Evolutionary conservation across 37 sponge, comb jelly and placozoan genomes (phyloP), one percentile per base, ranked within the genome.

Genomic region (Halisarca cf. caerulea): DNA sequence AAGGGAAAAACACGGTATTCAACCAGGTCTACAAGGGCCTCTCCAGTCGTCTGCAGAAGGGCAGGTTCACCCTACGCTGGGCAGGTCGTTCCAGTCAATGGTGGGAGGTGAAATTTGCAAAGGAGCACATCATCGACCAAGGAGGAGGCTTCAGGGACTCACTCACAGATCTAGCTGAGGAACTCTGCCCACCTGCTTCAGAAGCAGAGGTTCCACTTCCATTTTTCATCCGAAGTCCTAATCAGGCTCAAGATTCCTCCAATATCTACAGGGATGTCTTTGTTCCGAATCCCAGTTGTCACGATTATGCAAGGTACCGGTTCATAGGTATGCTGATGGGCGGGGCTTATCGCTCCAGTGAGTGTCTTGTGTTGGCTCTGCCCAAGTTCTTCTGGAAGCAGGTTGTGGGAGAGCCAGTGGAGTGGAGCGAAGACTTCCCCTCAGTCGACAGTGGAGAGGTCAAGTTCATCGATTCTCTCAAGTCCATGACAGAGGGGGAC

Each of bases 61-160:
- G 84, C 30, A 84, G 24, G 23, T 94, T 83, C 85, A 87, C 89
- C 80, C 89, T 85, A 84, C 78, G 93, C 33, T 92, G 93, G 91
- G 88, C 96, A 1, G 86, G 91, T 0, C 88, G 84, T 27, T 85
- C 78, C 84, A 69, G 42, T 7, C 97, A 97, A 70, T 97, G 97
- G 97, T 97, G 97, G 97, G 97, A 97, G 84, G 88, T 91, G 59
- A 94, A 94, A 83, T 94, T 97, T 60, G 71, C 60, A 23, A 83
- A 83, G 24, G 97, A 97, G 59, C 95, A 95, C 30, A 90, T 95
- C 80, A 94, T 97, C 33, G 97, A 97, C 57, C 97, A 97, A 80
- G 97, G 96, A 66, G 97, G 97, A 47, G 97, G 93, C 0, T 97
- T 97, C 73, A 70, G 97, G 58, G 97, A 97, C 58, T 73, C 95